Conservation (phyloP, 64 coral and sea anemone species). For the Montipora cactus region DNA sequence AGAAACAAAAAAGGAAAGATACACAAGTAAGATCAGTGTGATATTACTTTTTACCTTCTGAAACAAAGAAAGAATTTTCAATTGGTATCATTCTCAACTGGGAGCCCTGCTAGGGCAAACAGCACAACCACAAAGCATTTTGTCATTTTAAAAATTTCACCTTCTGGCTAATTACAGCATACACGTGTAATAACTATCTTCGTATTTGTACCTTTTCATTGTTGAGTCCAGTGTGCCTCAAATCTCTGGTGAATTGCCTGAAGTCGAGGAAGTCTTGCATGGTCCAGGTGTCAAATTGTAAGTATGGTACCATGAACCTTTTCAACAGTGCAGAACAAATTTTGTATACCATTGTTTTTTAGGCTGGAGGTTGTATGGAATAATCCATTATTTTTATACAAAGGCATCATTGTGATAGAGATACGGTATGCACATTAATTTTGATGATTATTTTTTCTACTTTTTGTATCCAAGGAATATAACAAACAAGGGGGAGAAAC, state of each 20-base stretch:
- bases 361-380: too few relatives aligned
- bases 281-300: conserved; percentile 16
- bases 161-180: too few relatives aligned
- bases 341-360: background rate
- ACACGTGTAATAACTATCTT: too few relatives aligned
- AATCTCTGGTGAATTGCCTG: conserved; percentile 50
- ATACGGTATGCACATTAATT: too few relatives aligned
- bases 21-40: conserved; percentile 53
- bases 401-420: too few relatives aligned
- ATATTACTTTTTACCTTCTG: background rate
- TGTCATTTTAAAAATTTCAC: too few relatives aligned
- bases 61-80: too few relatives aligned
- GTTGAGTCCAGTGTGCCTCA: conserved; percentile 72
- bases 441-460: background rate
- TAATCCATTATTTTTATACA: too few relatives aligned
- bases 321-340: background rate
- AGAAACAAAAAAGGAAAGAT: conserved; percentile 27
- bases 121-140: too few relatives aligned
- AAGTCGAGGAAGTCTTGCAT: conserved; percentile 56
- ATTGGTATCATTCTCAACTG: too few relatives aligned
- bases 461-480: background rate
- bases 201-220: background rate
- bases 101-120: too few relatives aligned
- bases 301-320: background rate
- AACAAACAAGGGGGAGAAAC: background rate